phyloP scores from a whole-genome alignment of 2,797 vertebrate genomes.

The Luscinia luscinia region DNA sequence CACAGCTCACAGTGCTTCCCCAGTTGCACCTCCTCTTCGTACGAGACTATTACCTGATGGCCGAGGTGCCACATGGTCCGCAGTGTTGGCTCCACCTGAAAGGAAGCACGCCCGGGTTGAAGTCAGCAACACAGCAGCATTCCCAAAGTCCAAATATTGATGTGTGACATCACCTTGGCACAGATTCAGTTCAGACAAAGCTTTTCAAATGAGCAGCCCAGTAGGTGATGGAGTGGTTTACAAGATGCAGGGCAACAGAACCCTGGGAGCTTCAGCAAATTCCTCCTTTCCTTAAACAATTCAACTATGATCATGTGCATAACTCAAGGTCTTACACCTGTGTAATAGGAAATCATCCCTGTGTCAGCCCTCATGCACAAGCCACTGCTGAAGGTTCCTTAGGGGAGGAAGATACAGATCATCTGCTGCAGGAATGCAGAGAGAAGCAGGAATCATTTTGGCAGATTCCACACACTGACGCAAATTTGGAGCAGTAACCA shows the following conservation, averaged over 20 bases:
- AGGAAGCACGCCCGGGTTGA: neutral
- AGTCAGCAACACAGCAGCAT: neutral
- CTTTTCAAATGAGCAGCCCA: neutral
- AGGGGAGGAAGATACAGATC: neutral
- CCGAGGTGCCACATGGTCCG: constrained; percentile 83
- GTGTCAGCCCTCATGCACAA: rapidly evolving
- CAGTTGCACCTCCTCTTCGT: constrained; percentile 74
- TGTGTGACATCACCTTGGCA: neutral
- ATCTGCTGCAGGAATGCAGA: neutral
- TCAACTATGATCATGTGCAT: neutral
- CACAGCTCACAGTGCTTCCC: constrained; percentile 82
- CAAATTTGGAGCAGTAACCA: neutral
- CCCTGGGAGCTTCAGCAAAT: neutral
- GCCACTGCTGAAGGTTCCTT: neutral
- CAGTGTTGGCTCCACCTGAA: constrained; percentile 82
- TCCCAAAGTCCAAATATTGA: neutral
- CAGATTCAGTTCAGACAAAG: neutral
- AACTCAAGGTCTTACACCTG: neutral
- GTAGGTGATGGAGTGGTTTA: neutral
- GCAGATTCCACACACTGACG: neutral
- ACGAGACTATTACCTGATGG: constrained; percentile 88
- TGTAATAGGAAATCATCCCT: neutral
- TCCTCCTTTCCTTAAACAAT: neutral
- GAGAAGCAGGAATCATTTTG: neutral
- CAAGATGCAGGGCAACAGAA: neutral